phyloP scores from a whole-genome alignment of 2,888 invertebrate species.

The Pollenia amentaria region DNA sequence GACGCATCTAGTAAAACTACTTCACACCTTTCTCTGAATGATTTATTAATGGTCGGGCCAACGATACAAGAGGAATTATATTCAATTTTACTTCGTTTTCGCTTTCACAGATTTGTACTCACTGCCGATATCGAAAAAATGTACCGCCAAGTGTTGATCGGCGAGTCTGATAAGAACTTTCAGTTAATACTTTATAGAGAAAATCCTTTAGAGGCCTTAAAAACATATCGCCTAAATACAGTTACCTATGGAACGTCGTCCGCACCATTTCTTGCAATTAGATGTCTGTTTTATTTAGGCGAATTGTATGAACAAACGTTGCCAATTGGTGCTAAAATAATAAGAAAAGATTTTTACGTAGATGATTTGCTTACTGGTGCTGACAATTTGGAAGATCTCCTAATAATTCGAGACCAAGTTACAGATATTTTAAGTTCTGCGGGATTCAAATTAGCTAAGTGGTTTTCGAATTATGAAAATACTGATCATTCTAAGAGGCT shows the following conservation, averaged over 20 bases:
- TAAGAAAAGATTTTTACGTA: no score
- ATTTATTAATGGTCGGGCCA: background rate
- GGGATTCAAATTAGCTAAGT: background rate
- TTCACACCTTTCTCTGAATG: background rate
- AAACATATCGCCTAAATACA: no score
- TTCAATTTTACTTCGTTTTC: no score
- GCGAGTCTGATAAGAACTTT: background rate
- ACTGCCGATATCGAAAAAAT: background rate
- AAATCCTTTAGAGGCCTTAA: no score
- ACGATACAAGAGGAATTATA: background rate
- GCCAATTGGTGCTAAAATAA: no score
- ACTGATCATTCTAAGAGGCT: conserved; percentile 6
- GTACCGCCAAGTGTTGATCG: background rate
- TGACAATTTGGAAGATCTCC: background rate
- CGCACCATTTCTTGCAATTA: background rate
- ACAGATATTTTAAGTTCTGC: background rate
- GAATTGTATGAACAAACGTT: background rate
- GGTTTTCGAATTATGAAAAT: no score
- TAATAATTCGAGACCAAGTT: background rate
- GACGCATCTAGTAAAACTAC: background rate
- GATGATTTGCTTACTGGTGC: background rate
- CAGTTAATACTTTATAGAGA: background rate
- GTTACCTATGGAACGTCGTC: background rate
- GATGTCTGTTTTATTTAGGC: background rate
- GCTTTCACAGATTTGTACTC: no score